These are phyloP conservation scores for Pongo abelii DNA, from an alignment of 2,113 vertebrate species.

Conservation along the genomic window DNA sequence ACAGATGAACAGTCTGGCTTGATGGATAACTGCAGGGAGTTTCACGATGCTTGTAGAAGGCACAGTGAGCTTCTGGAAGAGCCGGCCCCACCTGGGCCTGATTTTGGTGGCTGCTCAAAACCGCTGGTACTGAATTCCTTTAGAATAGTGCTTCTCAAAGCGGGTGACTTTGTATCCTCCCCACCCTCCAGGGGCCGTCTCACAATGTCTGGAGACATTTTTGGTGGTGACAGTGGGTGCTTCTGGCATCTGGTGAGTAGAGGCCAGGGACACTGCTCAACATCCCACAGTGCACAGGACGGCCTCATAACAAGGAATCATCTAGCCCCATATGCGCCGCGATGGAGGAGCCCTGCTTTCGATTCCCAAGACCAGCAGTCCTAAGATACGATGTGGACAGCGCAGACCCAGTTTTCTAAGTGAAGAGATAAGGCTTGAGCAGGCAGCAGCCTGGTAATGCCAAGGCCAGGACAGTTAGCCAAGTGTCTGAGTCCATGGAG, in stretches of 20 bases:
- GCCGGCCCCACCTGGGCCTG: background rate
- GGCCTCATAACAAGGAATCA: fast-evolving
- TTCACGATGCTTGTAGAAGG: fast-evolving
- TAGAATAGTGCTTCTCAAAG: background rate
- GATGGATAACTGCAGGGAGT: fast-evolving
- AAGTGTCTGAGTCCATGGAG: fast-evolving
- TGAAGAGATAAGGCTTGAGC: background rate
- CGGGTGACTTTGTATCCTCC: background rate
- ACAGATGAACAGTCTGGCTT: background rate
- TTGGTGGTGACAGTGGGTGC: fast-evolving
- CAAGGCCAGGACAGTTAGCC: background rate
- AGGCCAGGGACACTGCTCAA: background rate
- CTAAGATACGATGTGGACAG: fast-evolving
- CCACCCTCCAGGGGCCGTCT: too few relatives aligned
- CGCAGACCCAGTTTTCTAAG: background rate
- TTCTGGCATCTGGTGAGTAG: fast-evolving
- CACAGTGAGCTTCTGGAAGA: too few relatives aligned
- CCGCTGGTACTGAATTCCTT: background rate
- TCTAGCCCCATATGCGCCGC: fast-evolving
- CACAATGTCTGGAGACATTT: background rate
- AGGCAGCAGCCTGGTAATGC: background rate
- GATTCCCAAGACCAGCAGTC: background rate
- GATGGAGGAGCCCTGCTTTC: background rate
- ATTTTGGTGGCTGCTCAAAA: background rate
- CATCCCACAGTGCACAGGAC: fast-evolving